phyloP scores from a whole-genome alignment of 2,797 vertebrate genomes.

The Sebastes oblongus region DNA sequence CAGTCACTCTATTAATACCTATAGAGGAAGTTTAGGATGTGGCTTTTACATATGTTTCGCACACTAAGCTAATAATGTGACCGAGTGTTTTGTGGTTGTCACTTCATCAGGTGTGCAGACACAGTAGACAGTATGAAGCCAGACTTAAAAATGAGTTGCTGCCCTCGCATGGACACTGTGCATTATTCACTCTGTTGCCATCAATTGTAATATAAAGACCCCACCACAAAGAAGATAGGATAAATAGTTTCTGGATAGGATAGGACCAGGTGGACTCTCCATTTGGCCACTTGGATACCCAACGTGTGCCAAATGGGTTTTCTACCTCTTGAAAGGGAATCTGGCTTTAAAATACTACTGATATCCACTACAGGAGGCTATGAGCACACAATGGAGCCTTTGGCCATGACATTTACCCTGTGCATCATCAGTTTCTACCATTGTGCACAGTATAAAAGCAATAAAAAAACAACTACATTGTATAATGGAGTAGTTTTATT shows the following conservation, averaged over 20 bases:
- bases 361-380: too few species aligned
- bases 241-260: background rate
- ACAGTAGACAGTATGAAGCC: background rate
- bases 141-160: conserved; percentile 1
- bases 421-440: too few species aligned
- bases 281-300: too few species aligned
- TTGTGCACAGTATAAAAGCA: too few species aligned
- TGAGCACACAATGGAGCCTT: too few species aligned
- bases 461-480: too few species aligned
- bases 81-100: background rate
- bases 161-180: conserved; percentile 25
- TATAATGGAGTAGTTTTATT: too few species aligned
- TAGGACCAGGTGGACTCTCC: too few species aligned
- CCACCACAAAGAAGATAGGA: background rate
- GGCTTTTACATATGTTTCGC: background rate
- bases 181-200: background rate
- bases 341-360: too few species aligned
- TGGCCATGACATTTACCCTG: too few species aligned
- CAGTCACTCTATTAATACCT: background rate
- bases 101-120: background rate
- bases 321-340: too few species aligned
- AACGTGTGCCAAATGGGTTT: too few species aligned
- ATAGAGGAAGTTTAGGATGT: background rate
- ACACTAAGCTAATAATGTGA: background rate
- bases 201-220: background rate